Conservation (phyloP, 2,888 invertebrate species). For the Chrysotoxum bicinctum region DNA sequence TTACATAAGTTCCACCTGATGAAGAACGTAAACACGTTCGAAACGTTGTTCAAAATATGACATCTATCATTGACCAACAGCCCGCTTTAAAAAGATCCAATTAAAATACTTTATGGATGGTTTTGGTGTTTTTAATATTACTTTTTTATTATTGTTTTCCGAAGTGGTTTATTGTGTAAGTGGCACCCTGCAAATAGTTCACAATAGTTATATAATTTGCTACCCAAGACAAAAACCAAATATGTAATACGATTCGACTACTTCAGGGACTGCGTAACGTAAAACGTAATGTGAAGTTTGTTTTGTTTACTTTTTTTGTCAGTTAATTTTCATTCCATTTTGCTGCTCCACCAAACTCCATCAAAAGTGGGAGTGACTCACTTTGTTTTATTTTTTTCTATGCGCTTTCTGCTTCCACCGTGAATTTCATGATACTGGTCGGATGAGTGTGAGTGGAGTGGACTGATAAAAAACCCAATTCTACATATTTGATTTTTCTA, state of each 20-base stretch:
- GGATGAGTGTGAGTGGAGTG: not conserved
- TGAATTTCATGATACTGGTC: not conserved
- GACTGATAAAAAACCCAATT: constrained; percentile 56
- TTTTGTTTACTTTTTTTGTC: not conserved
- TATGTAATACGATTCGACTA: not conserved
- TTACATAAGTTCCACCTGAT: too few species aligned
- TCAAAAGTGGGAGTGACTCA: constrained; percentile 62
- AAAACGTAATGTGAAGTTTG: not conserved
- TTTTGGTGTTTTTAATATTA: too few species aligned
- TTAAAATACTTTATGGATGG: too few species aligned
- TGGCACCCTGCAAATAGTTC: not conserved
- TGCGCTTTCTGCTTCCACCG: constrained; percentile 15
- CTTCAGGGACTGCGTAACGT: not conserved
- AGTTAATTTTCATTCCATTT: not conserved
- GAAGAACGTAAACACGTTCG: too few species aligned
- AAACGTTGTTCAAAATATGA: too few species aligned
- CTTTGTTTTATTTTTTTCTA: constrained; percentile 8
- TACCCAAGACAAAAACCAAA: not conserved
- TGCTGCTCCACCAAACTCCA: constrained; percentile 5
- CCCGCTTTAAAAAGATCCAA: too few species aligned
- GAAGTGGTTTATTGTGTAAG: too few species aligned
- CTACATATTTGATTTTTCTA: not conserved
- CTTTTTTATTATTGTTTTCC: too few species aligned
- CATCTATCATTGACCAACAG: too few species aligned
- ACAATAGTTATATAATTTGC: not conserved